phyloP scores from a whole-genome alignment of 1,140 invertebrate genomes.

The Leptinotarsa lineolata region DNA sequence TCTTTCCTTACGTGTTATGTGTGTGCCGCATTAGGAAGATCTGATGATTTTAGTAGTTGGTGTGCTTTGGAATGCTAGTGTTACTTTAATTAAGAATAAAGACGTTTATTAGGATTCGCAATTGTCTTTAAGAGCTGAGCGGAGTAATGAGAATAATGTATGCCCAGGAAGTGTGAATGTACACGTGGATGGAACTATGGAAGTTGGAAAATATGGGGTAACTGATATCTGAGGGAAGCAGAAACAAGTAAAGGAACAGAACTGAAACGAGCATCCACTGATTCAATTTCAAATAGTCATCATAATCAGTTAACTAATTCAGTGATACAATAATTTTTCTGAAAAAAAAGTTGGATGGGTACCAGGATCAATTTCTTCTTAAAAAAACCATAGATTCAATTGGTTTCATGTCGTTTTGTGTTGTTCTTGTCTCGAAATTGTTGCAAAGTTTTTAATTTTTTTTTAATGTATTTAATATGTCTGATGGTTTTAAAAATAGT shows the following conservation, averaged over 20 bases:
- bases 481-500: no score
- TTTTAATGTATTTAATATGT: no score
- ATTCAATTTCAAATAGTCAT: no score
- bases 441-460: no score
- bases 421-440: no score
- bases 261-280: no score
- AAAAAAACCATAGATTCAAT: no score
- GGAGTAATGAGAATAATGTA: conserved; percentile 34
- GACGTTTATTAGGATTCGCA: conserved; percentile 35
- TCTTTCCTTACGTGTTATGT: conserved; percentile 26
- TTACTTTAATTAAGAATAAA: conserved; percentile 40
- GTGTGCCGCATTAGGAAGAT: conserved; percentile 31
- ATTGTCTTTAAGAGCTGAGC: conserved; percentile 34
- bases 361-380: no score
- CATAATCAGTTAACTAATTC: no score
- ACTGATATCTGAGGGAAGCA: not conserved
- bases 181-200: not conserved
- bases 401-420: no score
- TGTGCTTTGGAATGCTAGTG: conserved; percentile 35
- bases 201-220: not conserved
- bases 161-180: conserved; percentile 28
- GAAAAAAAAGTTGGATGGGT: no score
- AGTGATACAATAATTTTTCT: no score
- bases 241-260: not conserved
- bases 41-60: conserved; percentile 33